These are phyloP conservation scores for Perdita meconis DNA, from an alignment of 2,888 invertebrate genomes.

Conservation along the genomic window DNA sequence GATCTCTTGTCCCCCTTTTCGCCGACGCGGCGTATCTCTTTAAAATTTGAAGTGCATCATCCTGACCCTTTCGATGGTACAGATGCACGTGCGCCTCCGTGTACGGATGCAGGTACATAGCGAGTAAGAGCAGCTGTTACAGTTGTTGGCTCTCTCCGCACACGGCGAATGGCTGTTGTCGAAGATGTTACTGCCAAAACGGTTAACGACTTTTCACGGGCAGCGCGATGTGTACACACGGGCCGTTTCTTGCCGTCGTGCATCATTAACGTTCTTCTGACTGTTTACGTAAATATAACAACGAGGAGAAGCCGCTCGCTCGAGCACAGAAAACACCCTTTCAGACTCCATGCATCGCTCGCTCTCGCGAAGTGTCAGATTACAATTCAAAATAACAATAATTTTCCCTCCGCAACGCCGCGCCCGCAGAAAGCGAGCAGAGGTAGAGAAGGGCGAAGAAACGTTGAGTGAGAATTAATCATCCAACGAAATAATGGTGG, in stretches of 20 bases:
- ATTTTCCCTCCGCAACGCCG: not conserved
- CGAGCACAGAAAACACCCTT: too few species aligned
- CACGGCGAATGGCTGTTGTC: conserved; percentile 16
- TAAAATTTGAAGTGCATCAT: not conserved
- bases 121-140: conserved; percentile 14
- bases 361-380: too few species aligned
- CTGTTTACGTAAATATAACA: conserved; percentile 9
- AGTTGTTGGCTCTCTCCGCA: conserved; percentile 6
- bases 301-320: not conserved
- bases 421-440: not conserved
- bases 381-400: not conserved
- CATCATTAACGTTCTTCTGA: conserved; percentile 9
- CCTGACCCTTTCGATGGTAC: conserved; percentile 1
- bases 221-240: not conserved
- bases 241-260: not conserved
- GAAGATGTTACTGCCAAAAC: conserved; percentile 10
- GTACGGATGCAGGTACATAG: conserved; percentile 6
- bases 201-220: conserved; percentile 1
- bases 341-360: too few species aligned
- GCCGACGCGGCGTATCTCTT: not conserved
- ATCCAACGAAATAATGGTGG: not conserved
- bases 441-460: not conserved
- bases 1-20: not conserved
- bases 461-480: not conserved
- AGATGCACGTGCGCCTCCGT: not conserved